These are phyloP conservation scores for Hirtodrosophila trivittata DNA, from an alignment of 2,888 invertebrate species.

Conservation along the genomic window DNA sequence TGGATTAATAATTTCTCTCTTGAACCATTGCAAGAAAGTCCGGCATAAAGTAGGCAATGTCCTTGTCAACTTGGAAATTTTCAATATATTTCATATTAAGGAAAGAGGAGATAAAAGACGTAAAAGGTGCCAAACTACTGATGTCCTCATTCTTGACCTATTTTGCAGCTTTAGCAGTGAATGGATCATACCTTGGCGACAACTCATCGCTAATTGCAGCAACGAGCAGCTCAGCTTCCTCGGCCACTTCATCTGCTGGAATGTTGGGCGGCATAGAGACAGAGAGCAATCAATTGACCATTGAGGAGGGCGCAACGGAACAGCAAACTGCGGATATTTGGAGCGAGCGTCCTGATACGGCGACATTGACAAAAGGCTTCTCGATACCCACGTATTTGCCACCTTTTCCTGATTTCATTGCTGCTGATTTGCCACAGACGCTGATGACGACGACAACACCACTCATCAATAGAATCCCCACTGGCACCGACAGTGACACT, in stretches of 20 bases:
- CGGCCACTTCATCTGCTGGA: conserved; percentile 2
- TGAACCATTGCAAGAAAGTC: too few relatives aligned
- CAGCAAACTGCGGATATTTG: conserved; percentile 50
- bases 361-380: conserved; percentile 79
- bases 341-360: conserved; percentile 72
- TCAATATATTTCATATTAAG: neutral
- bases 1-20: too few relatives aligned
- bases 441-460: conserved; percentile 39
- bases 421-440: conserved; percentile 73
- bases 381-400: conserved; percentile 82
- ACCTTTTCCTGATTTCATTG: conserved; percentile 77
- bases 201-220: conserved; percentile 61
- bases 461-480: conserved; percentile 10
- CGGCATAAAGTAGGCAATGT: too few relatives aligned
- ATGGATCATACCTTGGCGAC: conserved; percentile 49
- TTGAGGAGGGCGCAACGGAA: conserved; percentile 36
- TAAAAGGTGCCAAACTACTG: conserved; percentile 8
- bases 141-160: conserved; percentile 64
- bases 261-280: neutral
- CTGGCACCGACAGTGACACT: conserved; percentile 15
- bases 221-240: conserved; percentile 17
- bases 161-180: conserved; percentile 74
- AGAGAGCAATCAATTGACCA: conserved; percentile 34
- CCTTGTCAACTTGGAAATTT: too few relatives aligned
- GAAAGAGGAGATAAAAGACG: too few relatives aligned